A percentile compares a stretch with the other conserved stretches of the same genome.
Evolutionary conservation across 1,140 invertebrate species (phyloP).

Genomic region (Streblospio benedicti): DNA sequence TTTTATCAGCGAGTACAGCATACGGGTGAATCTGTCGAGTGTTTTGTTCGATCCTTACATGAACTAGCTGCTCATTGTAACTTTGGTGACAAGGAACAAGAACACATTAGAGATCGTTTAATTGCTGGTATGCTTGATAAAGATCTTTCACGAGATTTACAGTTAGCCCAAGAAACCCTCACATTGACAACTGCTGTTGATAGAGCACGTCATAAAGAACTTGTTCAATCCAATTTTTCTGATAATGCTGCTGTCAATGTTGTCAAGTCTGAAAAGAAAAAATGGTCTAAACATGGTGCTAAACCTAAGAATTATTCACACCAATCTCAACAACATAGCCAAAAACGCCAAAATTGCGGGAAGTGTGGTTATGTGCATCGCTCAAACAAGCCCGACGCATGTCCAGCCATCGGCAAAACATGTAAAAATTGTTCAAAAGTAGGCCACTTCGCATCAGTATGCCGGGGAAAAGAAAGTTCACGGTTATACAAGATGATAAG

Average conservation of each 20-base stretch:
- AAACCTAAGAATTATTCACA: conserved; percentile 13
- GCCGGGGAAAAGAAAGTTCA: no score
- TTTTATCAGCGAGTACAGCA: conserved; percentile 13
- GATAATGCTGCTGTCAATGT: not conserved
- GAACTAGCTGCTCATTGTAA: no score
- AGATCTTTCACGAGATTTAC: conserved; percentile 10
- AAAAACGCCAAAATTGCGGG: no score
- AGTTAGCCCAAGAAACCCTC: conserved; percentile 12
- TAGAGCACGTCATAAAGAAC: conserved; percentile 9
- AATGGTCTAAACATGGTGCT: not conserved
- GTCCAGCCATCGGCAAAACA: no score
- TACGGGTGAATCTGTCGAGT: conserved; percentile 6
- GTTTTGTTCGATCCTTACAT: conserved; percentile 12
- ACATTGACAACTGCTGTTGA: conserved; percentile 14
- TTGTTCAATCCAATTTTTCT: conserved; percentile 12
- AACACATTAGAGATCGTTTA: conserved; percentile 11
- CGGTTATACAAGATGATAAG: no score
- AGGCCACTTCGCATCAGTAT: no score
- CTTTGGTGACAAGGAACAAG: no score
- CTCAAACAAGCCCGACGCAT: no score
- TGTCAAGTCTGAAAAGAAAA: not conserved
- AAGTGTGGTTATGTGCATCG: conserved; percentile 16
- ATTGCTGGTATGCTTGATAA: conserved; percentile 14
- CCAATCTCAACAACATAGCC: no score
- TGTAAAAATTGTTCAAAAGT: no score